Evolutionary conservation across 2,888 invertebrate species (phyloP), one percentile per base, ranked within the genome.

Genomic region (Eucera pruinosa): DNA sequence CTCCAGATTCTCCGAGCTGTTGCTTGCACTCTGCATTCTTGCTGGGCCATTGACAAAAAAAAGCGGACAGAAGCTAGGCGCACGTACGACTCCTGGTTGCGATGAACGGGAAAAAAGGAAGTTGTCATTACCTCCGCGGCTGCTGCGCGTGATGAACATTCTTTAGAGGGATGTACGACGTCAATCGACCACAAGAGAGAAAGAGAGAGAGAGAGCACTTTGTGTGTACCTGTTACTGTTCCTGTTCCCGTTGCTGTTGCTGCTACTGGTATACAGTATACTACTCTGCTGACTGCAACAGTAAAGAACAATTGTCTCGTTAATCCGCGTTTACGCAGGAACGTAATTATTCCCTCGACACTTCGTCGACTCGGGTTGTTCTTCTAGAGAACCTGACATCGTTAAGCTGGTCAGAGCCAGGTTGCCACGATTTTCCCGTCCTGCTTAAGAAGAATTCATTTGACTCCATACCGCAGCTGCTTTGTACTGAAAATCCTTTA

Each of bases 301-400:
- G 15, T 27, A 33, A 64, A 60, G 64, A 47, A 74, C 54, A 72
- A 71, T 72, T 65, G 66, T 61, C 72, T 80, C 69, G 79, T 79
- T 81, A 79, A 80, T 71, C 45, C 68, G 48, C 64, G 64, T 69
- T 61, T 73, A 69, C 72, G 45, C 50, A 20, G 65, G 48, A 65
- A 45, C 66, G 70, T 78, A 74, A 78, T 80, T 74, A 78, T 78
- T 74, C 67, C 23, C 60, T 60, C 73, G 62, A 57, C 74, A 66
- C 73, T 71, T 71, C 65, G 60, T 70, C 52, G 50, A 20, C 55
- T 9, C 47, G 45, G 36, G 9, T 25, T 45, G 65, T 62, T 47
- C 55, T 69, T 80, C 54, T 43, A 27, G 33, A 18, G 20, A 73
- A 69, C 39, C 27, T 7, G 50, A 7, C 64, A 61, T 71, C 65